phyloP scores from a whole-genome alignment of 2,888 invertebrate species.

The Clistopyga incitator region DNA sequence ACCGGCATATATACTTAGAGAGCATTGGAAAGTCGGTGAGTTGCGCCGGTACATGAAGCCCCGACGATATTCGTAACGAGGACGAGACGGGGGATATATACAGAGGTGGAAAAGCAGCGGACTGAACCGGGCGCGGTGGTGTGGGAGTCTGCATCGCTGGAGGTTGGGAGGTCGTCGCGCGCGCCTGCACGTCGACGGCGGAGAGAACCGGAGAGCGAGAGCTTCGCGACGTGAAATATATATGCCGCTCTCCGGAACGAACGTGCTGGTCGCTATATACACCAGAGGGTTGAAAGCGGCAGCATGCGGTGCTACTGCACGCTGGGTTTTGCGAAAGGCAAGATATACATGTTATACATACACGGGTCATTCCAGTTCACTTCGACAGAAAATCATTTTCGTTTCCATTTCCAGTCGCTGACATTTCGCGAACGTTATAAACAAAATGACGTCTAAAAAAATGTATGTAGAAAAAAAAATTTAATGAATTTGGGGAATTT shows the following conservation, averaged over 20 bases:
- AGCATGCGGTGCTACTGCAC: constrained; percentile 58
- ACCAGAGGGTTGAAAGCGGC: constrained; percentile 57
- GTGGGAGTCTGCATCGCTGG: constrained; percentile 11
- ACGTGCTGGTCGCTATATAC: constrained; percentile 46
- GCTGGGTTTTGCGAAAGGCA: constrained; percentile 39
- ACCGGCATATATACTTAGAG: neutral
- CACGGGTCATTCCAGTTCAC: neutral
- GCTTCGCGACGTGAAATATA: constrained; percentile 48
- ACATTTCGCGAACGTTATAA: no score
- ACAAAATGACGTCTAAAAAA: no score
- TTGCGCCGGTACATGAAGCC: constrained; percentile 33
- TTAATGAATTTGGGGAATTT: no score
- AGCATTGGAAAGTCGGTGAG: constrained; percentile 28
- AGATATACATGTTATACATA: neutral
- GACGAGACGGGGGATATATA: constrained; percentile 34
- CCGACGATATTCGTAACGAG: constrained; percentile 58
- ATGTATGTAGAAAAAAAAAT: no score
- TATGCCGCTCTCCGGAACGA: constrained; percentile 43
- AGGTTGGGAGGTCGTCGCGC: constrained; percentile 55
- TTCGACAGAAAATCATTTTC: no score
- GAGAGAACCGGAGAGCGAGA: constrained; percentile 51
- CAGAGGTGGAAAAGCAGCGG: constrained; percentile 45
- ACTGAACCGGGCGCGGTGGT: constrained; percentile 33
- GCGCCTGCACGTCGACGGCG: constrained; percentile 42
- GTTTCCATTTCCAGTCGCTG: no score